Percentiles rank a stretch among this genome's conserved stretches.
phyloP scores from a whole-genome alignment of 1,140 invertebrate species.

The Hyposmocoma kahamanoa region DNA sequence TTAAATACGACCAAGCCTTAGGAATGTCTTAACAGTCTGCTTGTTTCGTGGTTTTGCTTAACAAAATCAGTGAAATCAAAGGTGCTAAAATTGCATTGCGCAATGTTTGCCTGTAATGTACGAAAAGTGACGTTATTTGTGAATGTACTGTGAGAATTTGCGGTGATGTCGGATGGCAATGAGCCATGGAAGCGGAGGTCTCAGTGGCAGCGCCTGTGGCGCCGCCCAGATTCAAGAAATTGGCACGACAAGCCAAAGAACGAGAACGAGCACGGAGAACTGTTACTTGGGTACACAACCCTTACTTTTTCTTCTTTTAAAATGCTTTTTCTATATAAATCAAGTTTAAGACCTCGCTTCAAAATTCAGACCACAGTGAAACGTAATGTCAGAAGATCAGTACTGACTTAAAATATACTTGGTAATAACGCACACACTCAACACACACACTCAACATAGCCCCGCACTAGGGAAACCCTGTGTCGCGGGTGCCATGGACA shows the following conservation, averaged over 20 bases:
- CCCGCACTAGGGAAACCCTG: no score
- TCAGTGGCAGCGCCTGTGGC: conserved; percentile 39
- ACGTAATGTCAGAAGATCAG: no score
- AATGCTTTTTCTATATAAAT: no score
- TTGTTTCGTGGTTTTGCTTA: conserved; percentile 46
- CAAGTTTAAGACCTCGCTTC: no score
- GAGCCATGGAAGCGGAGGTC: conserved; percentile 14
- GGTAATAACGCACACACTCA: no score
- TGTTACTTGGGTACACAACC: conserved; percentile 62
- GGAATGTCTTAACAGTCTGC: conserved; percentile 4
- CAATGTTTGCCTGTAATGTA: conserved; percentile 9
- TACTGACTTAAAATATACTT: conserved; percentile 9
- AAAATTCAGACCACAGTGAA: no score
- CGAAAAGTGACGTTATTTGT: not conserved
- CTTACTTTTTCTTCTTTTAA: no score
- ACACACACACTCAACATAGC: no score
- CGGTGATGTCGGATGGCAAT: conserved; percentile 13
- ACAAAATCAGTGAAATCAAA: conserved; percentile 49
- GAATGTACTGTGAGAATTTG: not conserved
- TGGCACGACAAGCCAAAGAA: conserved; percentile 45
- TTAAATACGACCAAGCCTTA: no score
- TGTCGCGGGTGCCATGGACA: no score
- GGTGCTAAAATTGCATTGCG: conserved; percentile 5
- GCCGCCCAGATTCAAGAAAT: conserved; percentile 62
- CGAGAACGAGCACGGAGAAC: conserved; percentile 46